Percentiles rank a stretch among this genome's conserved stretches.
These are phyloP conservation scores for Luffia ferchaultella DNA, from an alignment of 2,888 invertebrate genomes.

Conservation along the genomic window DNA sequence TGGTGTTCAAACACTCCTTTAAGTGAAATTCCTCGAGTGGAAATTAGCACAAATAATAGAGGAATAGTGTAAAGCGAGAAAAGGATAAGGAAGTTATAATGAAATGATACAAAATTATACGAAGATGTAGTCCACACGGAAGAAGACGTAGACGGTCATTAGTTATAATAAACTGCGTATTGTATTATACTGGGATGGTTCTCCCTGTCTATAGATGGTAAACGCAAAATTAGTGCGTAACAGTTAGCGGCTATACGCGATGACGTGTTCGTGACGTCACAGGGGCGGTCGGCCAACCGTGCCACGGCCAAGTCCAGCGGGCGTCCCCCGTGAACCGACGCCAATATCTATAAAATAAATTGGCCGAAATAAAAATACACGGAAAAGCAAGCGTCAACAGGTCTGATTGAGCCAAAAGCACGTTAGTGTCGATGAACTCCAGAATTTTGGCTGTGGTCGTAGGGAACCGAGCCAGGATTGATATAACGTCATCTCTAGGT, in stretches of 20 bases:
- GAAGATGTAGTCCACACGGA: no score
- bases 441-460: slow-evolving; percentile 47
- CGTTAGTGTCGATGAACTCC: slow-evolving; percentile 51
- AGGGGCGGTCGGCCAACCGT: slow-evolving; percentile 60
- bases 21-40: no score
- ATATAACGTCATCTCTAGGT: neutral
- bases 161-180: no score
- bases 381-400: neutral
- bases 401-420: neutral
- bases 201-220: no score
- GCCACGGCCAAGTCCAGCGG: slow-evolving; percentile 63
- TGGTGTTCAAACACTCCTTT: no score
- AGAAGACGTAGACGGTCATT: no score
- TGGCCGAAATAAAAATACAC: slow-evolving; percentile 23
- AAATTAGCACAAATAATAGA: no score
- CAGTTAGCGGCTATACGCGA: neutral
- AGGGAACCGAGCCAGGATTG: neutral
- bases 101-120: no score
- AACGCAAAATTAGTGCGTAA: no score
- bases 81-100: no score
- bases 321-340: slow-evolving; percentile 61
- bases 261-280: slow-evolving; percentile 33
- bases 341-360: slow-evolving; percentile 68
- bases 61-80: no score
- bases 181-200: no score